Conservation (phyloP, 2,888 invertebrate species). For the Gortyna flavago region DNA sequence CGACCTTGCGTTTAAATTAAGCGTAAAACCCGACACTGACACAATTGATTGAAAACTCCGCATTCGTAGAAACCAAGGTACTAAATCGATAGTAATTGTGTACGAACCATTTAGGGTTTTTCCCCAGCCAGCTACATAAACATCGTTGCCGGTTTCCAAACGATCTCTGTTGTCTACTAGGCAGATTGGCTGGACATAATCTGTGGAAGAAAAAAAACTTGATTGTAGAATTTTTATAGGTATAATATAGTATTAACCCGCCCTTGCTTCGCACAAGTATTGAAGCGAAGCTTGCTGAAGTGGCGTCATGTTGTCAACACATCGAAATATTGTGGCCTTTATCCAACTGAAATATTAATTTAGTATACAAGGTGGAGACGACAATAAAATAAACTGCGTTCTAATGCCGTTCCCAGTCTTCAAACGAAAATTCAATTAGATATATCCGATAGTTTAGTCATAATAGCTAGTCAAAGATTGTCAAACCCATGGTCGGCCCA, state of each 20-base stretch:
- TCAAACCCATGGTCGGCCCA: background rate
- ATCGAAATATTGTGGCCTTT: too few species aligned
- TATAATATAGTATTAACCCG: background rate
- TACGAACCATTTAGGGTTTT: conserved; percentile 88
- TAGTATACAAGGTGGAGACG: background rate
- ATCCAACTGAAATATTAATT: too few species aligned
- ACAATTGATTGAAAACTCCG: conserved; percentile 26
- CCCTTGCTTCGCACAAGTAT: too few species aligned
- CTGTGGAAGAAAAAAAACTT: conserved; percentile 77
- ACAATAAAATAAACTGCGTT: background rate
- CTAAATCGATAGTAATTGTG: conserved; percentile 69
- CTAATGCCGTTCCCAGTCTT: too few species aligned
- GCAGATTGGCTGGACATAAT: conserved; percentile 91
- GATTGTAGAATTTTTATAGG: background rate
- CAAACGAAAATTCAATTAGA: too few species aligned
- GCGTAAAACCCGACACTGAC: conserved; percentile 58
- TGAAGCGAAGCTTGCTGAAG: too few species aligned
- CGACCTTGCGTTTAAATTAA: conserved; percentile 43
- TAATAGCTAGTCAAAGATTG: background rate
- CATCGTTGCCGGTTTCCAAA: conserved; percentile 83
- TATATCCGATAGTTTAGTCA: too few species aligned
- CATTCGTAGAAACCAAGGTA: conserved; percentile 46
- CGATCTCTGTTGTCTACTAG: conserved; percentile 81
- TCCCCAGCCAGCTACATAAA: conserved; percentile 91
- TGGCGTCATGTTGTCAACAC: too few species aligned